Base-by-base conservation (phyloP, 2,888 invertebrate genomes). In the Rhodophaea formosa region DNA sequence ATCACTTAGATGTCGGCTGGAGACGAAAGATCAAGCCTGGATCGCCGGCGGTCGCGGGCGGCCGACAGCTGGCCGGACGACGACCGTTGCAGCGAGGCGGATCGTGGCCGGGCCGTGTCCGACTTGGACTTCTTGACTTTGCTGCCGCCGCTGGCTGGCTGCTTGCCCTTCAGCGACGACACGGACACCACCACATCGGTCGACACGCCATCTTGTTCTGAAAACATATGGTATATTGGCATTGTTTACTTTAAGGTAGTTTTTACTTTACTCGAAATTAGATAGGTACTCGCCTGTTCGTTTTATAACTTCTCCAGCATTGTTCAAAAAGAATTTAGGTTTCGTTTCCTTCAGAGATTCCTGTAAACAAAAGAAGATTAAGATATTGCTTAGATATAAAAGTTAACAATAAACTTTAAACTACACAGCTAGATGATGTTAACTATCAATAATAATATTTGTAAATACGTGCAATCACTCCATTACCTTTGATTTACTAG, bases 281-380 rank as follows among this genome's bases (percentile, higher is more conserved):
- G 8, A 14, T 17, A 70, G 8, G 14, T 17, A 70, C 77, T 72
- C 61, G 88, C 89, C 90, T 55, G 88, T 87, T 55, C 91, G 86
- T 67, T 86, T 87, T 62, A 92, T 91, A 17, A 91, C 92, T 78
- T 90, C 91, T 30, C 91, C 92, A 42, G 91, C 91, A 68, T 91
- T 91, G 67, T 91, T 91, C 65, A 92, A 83, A 71, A 91, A 91
- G 77, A 85, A 92, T 74, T 89, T 91, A 6, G 90, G 86, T 66
- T 92, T 90, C 17, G 78, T 72, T 69, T 91, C 91, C 69, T 89
- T 89, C 62, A 83, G 73, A 69, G 91, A 87, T 85, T 92, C 91
- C 88, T 92, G 71, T 12, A 62, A 65, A 47, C 7, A 46, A 23
- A 55, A 44, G 14, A 30, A 2, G 5, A 23, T 23, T 23, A 23